A percentile compares a stretch with the other conserved stretches of the same genome.
These are phyloP conservation scores for Zaprionus ghesquierei DNA, from an alignment of 1,140 invertebrate genomes.

Conservation along the genomic window DNA sequence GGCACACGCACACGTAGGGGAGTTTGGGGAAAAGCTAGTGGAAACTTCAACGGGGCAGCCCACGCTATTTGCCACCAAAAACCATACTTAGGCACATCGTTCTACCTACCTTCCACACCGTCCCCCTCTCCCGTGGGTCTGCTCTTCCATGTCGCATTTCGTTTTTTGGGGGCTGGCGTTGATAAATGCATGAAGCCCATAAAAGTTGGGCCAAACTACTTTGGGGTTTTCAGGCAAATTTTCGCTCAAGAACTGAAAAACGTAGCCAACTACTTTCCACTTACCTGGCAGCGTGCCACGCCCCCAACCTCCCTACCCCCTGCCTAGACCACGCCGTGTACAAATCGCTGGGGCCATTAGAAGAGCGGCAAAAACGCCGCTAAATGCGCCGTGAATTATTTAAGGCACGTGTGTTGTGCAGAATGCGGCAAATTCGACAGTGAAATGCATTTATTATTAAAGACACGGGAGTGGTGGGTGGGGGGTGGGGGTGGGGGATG, in stretches of 20 bases:
- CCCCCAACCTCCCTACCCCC: not conserved
- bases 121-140: conserved; percentile 11
- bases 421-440: conserved; percentile 79
- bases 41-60: conserved; percentile 62
- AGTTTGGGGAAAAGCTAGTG: not conserved
- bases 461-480: conserved; percentile 29
- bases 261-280: conserved; percentile 73
- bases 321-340: not conserved
- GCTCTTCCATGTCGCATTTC: conserved; percentile 18
- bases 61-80: no score
- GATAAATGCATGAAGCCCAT: conserved; percentile 67
- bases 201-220: conserved; percentile 78
- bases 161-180: conserved; percentile 47
- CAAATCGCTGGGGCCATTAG: conserved; percentile 65
- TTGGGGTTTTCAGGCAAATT: conserved; percentile 75
- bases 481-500: not conserved
- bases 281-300: conserved; percentile 71
- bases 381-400: conserved; percentile 79
- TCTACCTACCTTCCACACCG: not conserved
- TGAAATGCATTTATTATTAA: conserved; percentile 80
- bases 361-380: conserved; percentile 64
- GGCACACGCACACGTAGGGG: not conserved
- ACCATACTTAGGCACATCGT: no score
- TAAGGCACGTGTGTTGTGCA: conserved; percentile 78
- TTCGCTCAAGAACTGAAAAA: conserved; percentile 70